These are phyloP conservation scores for Protomyctophum bolini DNA, from an alignment of 2,113 vertebrate genomes.

Conservation along the genomic window DNA sequence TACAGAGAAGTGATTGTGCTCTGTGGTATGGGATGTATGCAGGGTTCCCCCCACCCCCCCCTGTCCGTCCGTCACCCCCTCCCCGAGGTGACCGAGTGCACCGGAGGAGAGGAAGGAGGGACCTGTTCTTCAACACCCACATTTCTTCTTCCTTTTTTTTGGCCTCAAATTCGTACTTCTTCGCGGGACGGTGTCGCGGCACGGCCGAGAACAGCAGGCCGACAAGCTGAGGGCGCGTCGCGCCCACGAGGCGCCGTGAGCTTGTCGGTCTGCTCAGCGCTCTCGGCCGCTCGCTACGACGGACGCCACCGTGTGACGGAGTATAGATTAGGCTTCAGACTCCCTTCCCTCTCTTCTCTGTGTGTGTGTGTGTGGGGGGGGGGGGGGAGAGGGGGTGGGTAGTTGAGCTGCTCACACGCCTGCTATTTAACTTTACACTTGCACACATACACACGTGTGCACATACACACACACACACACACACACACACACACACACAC, in stretches of 20 bases:
- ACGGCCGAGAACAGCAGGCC: no score
- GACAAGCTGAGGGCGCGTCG: neutral
- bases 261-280: neutral
- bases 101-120: conserved; percentile 24
- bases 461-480: no score
- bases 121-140: conserved; percentile 51
- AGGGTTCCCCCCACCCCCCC: conserved; percentile 19
- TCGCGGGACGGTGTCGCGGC: no score
- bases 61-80: conserved; percentile 50
- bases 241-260: neutral
- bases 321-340: conserved; percentile 11
- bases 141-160: conserved; percentile 50
- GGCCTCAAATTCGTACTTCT: neutral
- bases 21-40: conserved; percentile 68
- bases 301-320: conserved; percentile 7
- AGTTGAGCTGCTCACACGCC: no score
- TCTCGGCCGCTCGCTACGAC: neutral
- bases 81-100: conserved; percentile 71
- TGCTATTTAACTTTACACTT: no score
- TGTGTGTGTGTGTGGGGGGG: conserved; percentile 7
- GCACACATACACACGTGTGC: no score
- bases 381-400: no score
- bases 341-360: conserved; percentile 27
- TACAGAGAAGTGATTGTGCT: conserved; percentile 70
- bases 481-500: no score